Percentiles rank a stretch among this genome's conserved stretches.
phyloP scores from a whole-genome alignment of 2,888 invertebrate species.

The Drosophila parthenogenetica region DNA sequence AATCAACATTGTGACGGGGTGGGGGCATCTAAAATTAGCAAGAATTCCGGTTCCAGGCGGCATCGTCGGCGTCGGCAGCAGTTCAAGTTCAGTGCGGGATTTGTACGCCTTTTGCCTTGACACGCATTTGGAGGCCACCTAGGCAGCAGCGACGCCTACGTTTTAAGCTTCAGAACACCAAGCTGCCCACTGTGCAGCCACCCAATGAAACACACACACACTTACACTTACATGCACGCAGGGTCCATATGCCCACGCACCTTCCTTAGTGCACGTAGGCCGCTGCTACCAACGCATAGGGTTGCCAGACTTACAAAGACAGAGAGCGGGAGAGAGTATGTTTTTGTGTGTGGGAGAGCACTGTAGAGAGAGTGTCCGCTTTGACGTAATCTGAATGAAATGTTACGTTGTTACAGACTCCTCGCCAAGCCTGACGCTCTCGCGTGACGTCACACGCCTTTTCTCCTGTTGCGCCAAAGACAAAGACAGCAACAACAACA shows the following conservation, averaged over 20 bases:
- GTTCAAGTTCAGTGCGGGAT: slow-evolving; percentile 68
- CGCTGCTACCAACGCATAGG: slow-evolving; percentile 35
- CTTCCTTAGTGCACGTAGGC: slow-evolving; percentile 62
- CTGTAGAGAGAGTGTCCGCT: slow-evolving; percentile 34
- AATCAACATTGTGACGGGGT: slow-evolving; percentile 50
- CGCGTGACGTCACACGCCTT: slow-evolving; percentile 52
- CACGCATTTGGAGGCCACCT: slow-evolving; percentile 58
- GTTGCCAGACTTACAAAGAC: slow-evolving; percentile 42
- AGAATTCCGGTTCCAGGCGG: slow-evolving; percentile 54
- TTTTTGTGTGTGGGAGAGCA: slow-evolving; percentile 10
- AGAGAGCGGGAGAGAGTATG: slow-evolving; percentile 5
- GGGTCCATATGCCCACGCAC: slow-evolving; percentile 62
- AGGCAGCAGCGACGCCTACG: slow-evolving; percentile 19
- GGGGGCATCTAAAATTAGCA: slow-evolving; percentile 69
- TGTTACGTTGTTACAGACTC: slow-evolving; percentile 35
- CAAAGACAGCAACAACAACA: slow-evolving; percentile 18
- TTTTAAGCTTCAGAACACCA: not conserved
- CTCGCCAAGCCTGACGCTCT: slow-evolving; percentile 19
- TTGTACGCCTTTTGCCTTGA: slow-evolving; percentile 62
- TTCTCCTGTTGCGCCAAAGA: slow-evolving; percentile 65
- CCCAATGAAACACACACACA: slow-evolving; percentile 31
- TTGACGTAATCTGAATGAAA: slow-evolving; percentile 62
- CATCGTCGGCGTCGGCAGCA: slow-evolving; percentile 13
- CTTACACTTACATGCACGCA: slow-evolving; percentile 15
- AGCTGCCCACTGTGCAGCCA: slow-evolving; percentile 5